Evolutionary conservation across 1,140 invertebrate genomes (phyloP).

Genomic region (Paramacrobiotus metropolitanus): DNA sequence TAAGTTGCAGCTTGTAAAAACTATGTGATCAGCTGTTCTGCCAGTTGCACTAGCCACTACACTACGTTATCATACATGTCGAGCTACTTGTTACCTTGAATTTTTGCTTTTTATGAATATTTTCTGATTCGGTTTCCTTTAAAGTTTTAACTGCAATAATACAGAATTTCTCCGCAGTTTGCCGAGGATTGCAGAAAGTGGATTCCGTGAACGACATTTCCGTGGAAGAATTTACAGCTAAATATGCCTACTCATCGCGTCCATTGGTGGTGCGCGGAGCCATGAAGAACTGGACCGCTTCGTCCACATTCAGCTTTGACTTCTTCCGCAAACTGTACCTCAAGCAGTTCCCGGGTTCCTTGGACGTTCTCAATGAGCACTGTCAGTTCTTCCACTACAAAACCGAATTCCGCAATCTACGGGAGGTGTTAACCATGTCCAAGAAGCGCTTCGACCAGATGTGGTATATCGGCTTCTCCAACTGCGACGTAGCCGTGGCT

Average conservation of each 20-base stretch:
- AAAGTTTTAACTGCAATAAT: too few relatives aligned
- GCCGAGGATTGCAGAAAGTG: background rate
- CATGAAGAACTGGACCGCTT: slow-evolving; percentile 47
- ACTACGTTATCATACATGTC: too few relatives aligned
- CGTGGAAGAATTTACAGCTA: slow-evolving; percentile 11
- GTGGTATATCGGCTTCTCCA: slow-evolving; percentile 81
- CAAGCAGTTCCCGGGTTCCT: slow-evolving; percentile 11
- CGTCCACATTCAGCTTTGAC: slow-evolving; percentile 40
- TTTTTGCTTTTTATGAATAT: too few relatives aligned
- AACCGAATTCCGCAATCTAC: slow-evolving; percentile 48
- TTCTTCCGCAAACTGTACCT: slow-evolving; percentile 55
- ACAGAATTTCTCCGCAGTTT: background rate
- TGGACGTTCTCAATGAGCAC: slow-evolving; percentile 12
- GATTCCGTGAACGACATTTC: background rate
- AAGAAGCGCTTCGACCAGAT: slow-evolving; percentile 34
- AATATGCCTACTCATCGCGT: slow-evolving; percentile 40
- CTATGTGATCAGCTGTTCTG: too few relatives aligned
- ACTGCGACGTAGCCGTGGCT: slow-evolving; percentile 54
- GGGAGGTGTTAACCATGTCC: slow-evolving; percentile 45
- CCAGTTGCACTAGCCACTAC: too few relatives aligned
- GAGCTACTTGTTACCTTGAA: too few relatives aligned
- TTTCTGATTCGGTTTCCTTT: too few relatives aligned
- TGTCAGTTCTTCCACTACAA: slow-evolving; percentile 83
- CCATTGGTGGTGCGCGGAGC: slow-evolving; percentile 66
- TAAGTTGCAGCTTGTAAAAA: too few relatives aligned